Evolutionary conservation across 2,888 invertebrate species (phyloP).

Genomic region (Anthophora plumipes): DNA sequence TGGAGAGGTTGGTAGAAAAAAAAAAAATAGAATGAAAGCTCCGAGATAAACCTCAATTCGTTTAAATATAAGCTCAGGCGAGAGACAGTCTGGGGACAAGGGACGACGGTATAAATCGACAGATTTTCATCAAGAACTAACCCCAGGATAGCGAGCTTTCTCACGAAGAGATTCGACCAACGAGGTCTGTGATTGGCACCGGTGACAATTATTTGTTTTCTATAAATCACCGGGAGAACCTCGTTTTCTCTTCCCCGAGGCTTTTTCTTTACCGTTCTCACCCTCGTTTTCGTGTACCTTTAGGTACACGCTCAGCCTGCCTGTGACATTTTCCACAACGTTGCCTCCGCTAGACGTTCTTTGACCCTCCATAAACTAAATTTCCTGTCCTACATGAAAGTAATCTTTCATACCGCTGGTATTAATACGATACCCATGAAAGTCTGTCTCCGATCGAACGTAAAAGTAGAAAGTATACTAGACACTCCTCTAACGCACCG

Average conservation of each 20-base stretch:
- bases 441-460: not conserved
- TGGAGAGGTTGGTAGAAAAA: too few relatives aligned
- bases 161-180: conserved; percentile 60
- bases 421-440: conserved; percentile 22
- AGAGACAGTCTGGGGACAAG: conserved; percentile 52
- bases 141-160: conserved; percentile 31
- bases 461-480: too few relatives aligned
- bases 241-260: conserved; percentile 38
- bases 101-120: conserved; percentile 70
- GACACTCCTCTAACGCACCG: too few relatives aligned
- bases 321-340: conserved; percentile 49
- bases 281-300: conserved; percentile 13
- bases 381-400: conserved; percentile 37
- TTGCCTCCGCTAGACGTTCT: conserved; percentile 24
- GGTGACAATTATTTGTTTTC: conserved; percentile 79
- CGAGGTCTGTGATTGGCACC: conserved; percentile 77
- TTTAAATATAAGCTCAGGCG: conserved; percentile 59
- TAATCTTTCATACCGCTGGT: not conserved
- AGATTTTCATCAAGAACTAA: conserved; percentile 72
- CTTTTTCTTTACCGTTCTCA: not conserved
- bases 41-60: conserved; percentile 49
- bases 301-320: conserved; percentile 39
- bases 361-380: conserved; percentile 35
- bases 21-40: not conserved
- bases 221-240: conserved; percentile 73